These are phyloP conservation scores for Dolichopus griseipennis DNA, from an alignment of 2,888 invertebrate species.

Conservation along the genomic window DNA sequence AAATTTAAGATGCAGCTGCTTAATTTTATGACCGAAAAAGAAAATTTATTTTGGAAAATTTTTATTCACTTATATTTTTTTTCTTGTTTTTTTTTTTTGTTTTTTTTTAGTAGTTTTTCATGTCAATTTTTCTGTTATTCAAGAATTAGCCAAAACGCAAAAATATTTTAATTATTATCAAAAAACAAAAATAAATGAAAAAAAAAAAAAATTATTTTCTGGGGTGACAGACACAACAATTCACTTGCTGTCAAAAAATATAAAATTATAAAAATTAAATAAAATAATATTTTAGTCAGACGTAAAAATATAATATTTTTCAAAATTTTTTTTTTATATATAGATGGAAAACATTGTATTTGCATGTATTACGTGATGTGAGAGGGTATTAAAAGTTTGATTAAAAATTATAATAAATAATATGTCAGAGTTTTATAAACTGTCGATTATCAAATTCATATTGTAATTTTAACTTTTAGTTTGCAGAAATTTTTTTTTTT, in stretches of 20 bases:
- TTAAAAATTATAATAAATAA: too few relatives aligned
- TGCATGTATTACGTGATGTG: too few relatives aligned
- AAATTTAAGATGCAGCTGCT: neutral
- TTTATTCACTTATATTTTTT: too few relatives aligned
- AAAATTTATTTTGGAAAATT: neutral
- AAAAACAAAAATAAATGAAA: neutral
- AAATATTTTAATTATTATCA: neutral
- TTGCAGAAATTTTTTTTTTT: too few relatives aligned
- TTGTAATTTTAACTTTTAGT: too few relatives aligned
- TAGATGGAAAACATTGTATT: neutral
- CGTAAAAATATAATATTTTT: neutral
- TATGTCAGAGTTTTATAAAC: too few relatives aligned
- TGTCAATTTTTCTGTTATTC: neutral
- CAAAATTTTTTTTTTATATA: neutral
- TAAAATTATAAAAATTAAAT: neutral
- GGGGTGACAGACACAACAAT: neutral
- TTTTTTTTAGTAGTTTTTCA: too few relatives aligned
- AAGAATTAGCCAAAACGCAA: conserved; percentile 3
- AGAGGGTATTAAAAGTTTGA: too few relatives aligned
- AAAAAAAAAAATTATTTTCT: neutral
- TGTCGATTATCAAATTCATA: too few relatives aligned
- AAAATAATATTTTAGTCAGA: neutral
- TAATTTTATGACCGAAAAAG: neutral
- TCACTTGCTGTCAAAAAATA: neutral
- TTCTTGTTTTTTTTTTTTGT: too few relatives aligned